Base-by-base conservation (phyloP, 35 echinoderm and acorn worm genomes). In the Apostichopus japonicus region DNA sequence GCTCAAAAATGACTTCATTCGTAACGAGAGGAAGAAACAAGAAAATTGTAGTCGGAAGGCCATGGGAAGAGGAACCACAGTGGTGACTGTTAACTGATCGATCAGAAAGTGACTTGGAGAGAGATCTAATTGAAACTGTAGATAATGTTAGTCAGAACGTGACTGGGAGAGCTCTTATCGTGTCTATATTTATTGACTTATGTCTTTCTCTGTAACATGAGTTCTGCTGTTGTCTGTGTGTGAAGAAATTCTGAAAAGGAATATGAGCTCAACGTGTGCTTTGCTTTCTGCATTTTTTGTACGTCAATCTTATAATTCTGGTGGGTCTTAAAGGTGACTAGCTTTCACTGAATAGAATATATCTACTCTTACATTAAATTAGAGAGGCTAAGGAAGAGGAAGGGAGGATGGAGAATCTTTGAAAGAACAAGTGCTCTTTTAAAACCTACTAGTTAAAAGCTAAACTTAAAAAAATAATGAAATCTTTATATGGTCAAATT, bases 81-180 rank as follows among this genome's bases (percentile, higher is more conserved):
- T 98, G 17, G 97, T 98, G 8, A 96, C 95, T 24, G 97, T 98
- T 79, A 98, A 94, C 15, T 98, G 95, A 89, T 6, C 4, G 5
- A 21, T 75, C 71, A 61, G n/a, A n/a, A n/a, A n/a, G n/a, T 75
- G 13, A 15, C 63, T 65, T 10, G 16, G 61, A 19, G 19, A 67
- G 63, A 67, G 33, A 67, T 67, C 33, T 44, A 44, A 4, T 44
- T 44, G 33, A 44, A 44, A 44, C 33, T 44, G 33, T 44, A 44
- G 33, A 44, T 44, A 44, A 44, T 44, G 33, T 67, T 0, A 67
- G 63, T 67, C 63, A 17, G 0, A 17, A 15, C 5, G 63, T 17
- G 63, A 67, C 63, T 19, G 33, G 33, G 33, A 44, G 57, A 61
- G 57, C 57, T 61, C 57, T 13, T 10, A 61, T 11, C 33, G 57